phyloP scores from a whole-genome alignment of 1,140 invertebrate genomes.

The Telenomus remus region DNA sequence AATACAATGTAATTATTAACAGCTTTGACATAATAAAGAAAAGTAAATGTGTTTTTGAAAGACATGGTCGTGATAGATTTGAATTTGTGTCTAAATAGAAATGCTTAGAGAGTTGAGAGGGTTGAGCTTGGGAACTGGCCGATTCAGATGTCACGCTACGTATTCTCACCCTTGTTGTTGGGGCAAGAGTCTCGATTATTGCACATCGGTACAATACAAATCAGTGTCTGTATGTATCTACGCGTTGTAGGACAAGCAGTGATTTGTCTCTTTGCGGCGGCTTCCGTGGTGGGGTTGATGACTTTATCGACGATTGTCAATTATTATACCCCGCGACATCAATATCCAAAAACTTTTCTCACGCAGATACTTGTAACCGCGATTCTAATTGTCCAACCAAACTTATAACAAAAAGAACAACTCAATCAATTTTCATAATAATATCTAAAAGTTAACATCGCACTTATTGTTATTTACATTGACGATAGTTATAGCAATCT shows the following conservation, averaged over 20 bases:
- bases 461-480: slow-evolving; percentile 13
- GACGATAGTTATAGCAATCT: slow-evolving; percentile 23
- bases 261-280: slow-evolving; percentile 69
- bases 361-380: slow-evolving; percentile 14
- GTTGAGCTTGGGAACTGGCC: slow-evolving; percentile 57
- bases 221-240: slow-evolving; percentile 5
- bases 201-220: slow-evolving; percentile 43
- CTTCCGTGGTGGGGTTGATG: slow-evolving; percentile 57
- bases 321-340: slow-evolving; percentile 30
- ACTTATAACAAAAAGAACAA: not conserved
- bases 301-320: slow-evolving; percentile 58
- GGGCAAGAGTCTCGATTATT: slow-evolving; percentile 53
- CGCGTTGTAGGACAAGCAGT: slow-evolving; percentile 36
- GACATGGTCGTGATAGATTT: slow-evolving; percentile 16
- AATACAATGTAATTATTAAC: too few relatives aligned
- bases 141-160: slow-evolving; percentile 58
- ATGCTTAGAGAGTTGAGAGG: slow-evolving; percentile 45
- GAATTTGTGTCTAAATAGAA: slow-evolving; percentile 25
- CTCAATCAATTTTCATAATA: not conserved
- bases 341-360: slow-evolving; percentile 30
- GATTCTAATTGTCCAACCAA: not conserved
- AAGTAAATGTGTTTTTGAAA: not conserved
- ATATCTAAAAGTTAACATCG: not conserved
- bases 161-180: slow-evolving; percentile 58
- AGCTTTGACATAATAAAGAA: too few relatives aligned